phyloP scores from a whole-genome alignment of 2,888 invertebrate species.

The Parapristionchus giblindavisi region DNA sequence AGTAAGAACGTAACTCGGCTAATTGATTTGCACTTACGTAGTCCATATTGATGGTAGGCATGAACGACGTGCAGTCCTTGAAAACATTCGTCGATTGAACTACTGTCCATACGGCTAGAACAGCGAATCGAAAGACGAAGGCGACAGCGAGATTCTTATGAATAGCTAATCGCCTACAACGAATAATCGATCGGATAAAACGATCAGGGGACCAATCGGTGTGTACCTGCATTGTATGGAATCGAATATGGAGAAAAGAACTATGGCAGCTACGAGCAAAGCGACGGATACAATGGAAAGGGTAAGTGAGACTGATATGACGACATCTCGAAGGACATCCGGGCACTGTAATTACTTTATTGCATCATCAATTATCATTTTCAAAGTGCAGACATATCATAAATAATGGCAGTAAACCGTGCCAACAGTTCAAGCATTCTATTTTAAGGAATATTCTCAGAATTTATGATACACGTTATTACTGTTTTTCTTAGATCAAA shows the following conservation, averaged over 20 bases:
- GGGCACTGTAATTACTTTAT: conserved; percentile 58
- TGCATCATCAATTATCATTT: no score
- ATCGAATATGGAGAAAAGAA: conserved; percentile 68
- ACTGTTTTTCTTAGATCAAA: no score
- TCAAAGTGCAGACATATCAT: no score
- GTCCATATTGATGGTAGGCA: conserved; percentile 43
- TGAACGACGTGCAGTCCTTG: conserved; percentile 64
- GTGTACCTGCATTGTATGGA: conserved; percentile 61
- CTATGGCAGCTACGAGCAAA: conserved; percentile 63
- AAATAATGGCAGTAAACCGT: no score
- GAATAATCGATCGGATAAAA: not conserved
- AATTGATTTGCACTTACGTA: conserved; percentile 20
- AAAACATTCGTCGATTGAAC: conserved; percentile 62
- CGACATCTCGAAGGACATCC: conserved; percentile 63
- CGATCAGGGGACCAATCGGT: not conserved
- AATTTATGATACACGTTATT: no score
- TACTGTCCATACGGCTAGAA: conserved; percentile 69
- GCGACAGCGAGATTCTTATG: conserved; percentile 73
- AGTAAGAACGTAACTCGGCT: conserved; percentile 12
- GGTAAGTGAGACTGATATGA: conserved; percentile 63
- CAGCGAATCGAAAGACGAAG: conserved; percentile 72
- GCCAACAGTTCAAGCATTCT: no score
- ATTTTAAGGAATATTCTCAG: no score
- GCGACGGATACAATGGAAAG: conserved; percentile 66
- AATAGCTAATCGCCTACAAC: conserved; percentile 70